These are phyloP conservation scores for Homarus gammarus DNA, from an alignment of 2,888 invertebrate genomes.

Conservation along the genomic window DNA sequence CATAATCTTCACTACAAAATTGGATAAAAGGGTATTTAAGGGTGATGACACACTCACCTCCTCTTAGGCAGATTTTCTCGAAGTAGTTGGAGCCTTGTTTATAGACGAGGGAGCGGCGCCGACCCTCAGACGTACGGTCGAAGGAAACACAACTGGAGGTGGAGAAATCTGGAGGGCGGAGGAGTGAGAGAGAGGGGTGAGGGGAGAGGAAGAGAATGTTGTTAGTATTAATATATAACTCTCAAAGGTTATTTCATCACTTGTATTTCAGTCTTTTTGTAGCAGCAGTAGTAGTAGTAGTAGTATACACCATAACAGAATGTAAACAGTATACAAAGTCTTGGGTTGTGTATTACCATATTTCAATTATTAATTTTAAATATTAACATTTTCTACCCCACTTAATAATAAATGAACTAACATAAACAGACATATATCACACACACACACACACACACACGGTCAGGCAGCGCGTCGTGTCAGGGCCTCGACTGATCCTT, in stretches of 20 bases:
- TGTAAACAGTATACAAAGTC: background rate
- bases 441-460: too few relatives aligned
- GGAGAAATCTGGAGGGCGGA: constrained; percentile 78
- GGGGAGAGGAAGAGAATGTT: background rate
- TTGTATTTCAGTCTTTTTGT: background rate
- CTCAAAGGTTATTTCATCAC: too few relatives aligned
- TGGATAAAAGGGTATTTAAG: too few relatives aligned
- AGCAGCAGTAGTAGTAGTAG: background rate
- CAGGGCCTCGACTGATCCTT: too few relatives aligned
- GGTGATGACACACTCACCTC: constrained; percentile 71
- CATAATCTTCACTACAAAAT: too few relatives aligned
- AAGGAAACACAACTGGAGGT: constrained; percentile 79
- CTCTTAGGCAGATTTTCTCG: constrained; percentile 76
- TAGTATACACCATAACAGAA: background rate
- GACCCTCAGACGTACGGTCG: constrained; percentile 78
- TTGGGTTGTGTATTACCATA: background rate
- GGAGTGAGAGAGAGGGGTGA: constrained; percentile 48
- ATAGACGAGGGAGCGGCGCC: constrained; percentile 79
- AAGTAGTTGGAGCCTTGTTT: constrained; percentile 80
- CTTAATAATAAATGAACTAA: too few relatives aligned
- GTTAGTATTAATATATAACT: too few relatives aligned
- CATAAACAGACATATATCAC: too few relatives aligned
- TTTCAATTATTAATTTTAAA: background rate
- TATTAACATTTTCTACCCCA: background rate
- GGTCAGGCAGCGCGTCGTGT: too few relatives aligned